These are phyloP conservation scores for Apamea crenata DNA, from an alignment of 2,888 invertebrate species.

Conservation along the genomic window DNA sequence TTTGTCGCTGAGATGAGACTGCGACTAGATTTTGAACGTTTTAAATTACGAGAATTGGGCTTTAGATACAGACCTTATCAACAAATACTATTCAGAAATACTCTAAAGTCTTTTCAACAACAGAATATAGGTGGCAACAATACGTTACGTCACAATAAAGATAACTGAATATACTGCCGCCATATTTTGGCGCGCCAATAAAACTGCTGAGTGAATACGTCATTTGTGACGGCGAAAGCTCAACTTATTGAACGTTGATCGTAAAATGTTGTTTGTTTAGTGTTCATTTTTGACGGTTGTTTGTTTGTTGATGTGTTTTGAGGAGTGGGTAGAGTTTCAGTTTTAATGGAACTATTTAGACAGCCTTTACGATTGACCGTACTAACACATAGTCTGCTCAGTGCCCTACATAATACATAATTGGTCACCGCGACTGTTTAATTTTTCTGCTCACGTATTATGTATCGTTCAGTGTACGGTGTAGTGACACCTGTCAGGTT, in stretches of 20 bases:
- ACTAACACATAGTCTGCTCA: background rate
- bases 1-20: no score
- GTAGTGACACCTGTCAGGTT: background rate
- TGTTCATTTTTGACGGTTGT: constrained; percentile 13
- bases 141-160: constrained; percentile 36
- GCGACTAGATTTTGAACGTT: no score
- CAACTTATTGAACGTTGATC: constrained; percentile 15
- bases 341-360: background rate
- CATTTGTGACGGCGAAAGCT: constrained; percentile 52
- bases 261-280: constrained; percentile 27
- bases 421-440: background rate
- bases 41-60: no score
- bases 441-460: background rate
- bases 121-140: constrained; percentile 27
- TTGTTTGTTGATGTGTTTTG: background rate
- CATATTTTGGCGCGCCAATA: constrained; percentile 46
- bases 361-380: background rate
- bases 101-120: background rate
- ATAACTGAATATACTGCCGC: constrained; percentile 42
- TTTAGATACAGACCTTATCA: background rate
- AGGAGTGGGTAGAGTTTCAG: background rate
- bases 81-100: background rate
- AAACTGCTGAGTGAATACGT: constrained; percentile 59
- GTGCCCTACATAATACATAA: background rate
- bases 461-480: background rate